Evolutionary conservation across 2,797 vertebrate species (phyloP), one percentile per base, ranked within the genome.

Genomic region (Linurgus olivaceus): DNA sequence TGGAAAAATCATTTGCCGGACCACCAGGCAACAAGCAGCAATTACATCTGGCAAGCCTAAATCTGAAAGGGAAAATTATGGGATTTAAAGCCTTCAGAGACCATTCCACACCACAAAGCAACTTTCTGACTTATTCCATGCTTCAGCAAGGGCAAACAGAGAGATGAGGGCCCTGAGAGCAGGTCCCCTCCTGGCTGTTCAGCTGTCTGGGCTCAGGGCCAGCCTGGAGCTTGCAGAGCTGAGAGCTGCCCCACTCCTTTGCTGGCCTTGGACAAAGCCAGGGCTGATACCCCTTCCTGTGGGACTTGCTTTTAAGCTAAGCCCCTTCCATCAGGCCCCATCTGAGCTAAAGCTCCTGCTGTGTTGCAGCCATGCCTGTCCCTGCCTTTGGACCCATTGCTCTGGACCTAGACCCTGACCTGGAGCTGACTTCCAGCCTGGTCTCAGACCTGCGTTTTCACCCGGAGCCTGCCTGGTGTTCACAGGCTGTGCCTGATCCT

Each of bases 1-100:
- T 81, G 70, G 80, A 81, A 92, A 94, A 96, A 65, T 11, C 9
- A 70, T 90, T 88, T 88, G 47, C 54, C 8, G 13, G 90, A 90
- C 58, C 66, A 93, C 62, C 86, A 78, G 73, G 61, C 50, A 86
- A 75, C 19, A 90, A 72, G 59, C 51, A 84, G 47, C 76, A 78
- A 51, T 88, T 84, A 12, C 14, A 73, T 65, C 84, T 88, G 73
- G 70, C 54, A 95, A 88, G 33, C 19, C 37, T 51, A 83, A 86
- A 78, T 63, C 52, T 59, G 67, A 75, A 83, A 75, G 62, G 66
- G 77, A 81, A 93, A 82, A 48, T 45, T 17, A 70, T 4, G 48
- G 37, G 20, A 24, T 94, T 92, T 84, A 83, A 90, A 94, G 61
- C 50, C 76, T 55, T 58, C 18, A 12, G 55, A 51, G 70, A 79